Conservation (phyloP, 2,797 vertebrate species). For the Synanceia verrucosa region DNA sequence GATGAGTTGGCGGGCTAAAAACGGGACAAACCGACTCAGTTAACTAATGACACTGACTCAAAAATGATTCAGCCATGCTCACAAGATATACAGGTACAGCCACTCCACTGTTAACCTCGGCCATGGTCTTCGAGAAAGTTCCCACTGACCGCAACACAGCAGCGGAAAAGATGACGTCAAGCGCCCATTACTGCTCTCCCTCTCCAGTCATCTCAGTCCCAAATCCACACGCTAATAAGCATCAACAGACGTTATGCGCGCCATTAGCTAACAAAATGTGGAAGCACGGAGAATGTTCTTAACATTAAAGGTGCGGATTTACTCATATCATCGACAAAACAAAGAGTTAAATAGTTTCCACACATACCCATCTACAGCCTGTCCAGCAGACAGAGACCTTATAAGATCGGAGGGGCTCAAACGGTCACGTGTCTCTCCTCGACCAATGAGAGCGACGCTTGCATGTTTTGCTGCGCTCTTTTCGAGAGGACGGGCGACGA, state of each 20-base stretch:
- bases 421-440: constrained; percentile 64
- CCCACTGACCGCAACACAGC: constrained; percentile 77
- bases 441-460: constrained; percentile 69
- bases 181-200: constrained; percentile 57
- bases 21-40: not conserved
- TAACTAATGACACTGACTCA: not conserved
- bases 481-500: constrained; percentile 80
- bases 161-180: constrained; percentile 87
- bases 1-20: constrained; percentile 16
- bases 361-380: constrained; percentile 67
- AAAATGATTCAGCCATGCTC: not conserved
- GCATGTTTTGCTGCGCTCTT: constrained; percentile 84
- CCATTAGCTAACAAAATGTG: not conserved
- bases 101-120: constrained; percentile 12
- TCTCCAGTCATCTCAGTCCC: constrained; percentile 37
- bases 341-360: constrained; percentile 53
- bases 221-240: constrained; percentile 26
- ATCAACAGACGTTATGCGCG: not conserved
- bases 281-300: not conserved
- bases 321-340: constrained; percentile 20
- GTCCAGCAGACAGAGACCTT: constrained; percentile 72
- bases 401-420: constrained; percentile 67
- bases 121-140: constrained; percentile 82
- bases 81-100: not conserved
- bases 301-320: constrained; percentile 17